Percentiles rank a stretch among this genome's conserved stretches.
Conservation (phyloP, 2,888 invertebrate species). For the Netelia fuscicornis region DNA sequence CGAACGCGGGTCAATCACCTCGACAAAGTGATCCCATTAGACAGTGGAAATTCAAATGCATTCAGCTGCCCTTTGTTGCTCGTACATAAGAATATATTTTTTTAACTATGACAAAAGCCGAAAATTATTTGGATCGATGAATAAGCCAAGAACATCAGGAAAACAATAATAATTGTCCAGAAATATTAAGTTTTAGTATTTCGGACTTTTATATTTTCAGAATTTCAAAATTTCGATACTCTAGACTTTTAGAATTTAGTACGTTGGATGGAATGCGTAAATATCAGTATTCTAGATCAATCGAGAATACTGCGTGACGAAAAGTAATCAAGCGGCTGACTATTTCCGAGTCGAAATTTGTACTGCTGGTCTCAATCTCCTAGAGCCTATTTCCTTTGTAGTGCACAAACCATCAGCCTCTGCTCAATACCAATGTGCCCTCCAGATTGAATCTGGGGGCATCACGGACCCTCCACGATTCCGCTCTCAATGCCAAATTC, state of each 20-base stretch:
- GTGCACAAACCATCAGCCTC: too few species aligned
- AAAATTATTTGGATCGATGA: not conserved
- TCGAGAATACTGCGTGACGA: too few species aligned
- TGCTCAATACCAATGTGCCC: too few species aligned
- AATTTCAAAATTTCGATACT: not conserved
- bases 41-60: not conserved
- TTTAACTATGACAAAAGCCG: too few species aligned
- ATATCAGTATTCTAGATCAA: not conserved
- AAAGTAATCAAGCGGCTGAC: too few species aligned
- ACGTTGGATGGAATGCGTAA: not conserved
- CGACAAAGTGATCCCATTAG: not conserved
- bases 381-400: too few species aligned
- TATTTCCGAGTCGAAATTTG: too few species aligned
- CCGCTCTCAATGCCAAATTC: too few species aligned
- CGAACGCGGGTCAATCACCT: slow-evolving; percentile 37
- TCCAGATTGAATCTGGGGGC: too few species aligned
- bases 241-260: not conserved
- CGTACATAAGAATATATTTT: too few species aligned
- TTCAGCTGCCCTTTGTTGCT: not conserved
- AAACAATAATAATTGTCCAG: not conserved
- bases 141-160: not conserved
- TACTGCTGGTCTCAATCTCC: too few species aligned
- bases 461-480: too few species aligned
- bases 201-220: not conserved
- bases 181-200: not conserved